Base-by-base conservation (phyloP, 2,888 invertebrate species). In the Rosalia funebris region DNA sequence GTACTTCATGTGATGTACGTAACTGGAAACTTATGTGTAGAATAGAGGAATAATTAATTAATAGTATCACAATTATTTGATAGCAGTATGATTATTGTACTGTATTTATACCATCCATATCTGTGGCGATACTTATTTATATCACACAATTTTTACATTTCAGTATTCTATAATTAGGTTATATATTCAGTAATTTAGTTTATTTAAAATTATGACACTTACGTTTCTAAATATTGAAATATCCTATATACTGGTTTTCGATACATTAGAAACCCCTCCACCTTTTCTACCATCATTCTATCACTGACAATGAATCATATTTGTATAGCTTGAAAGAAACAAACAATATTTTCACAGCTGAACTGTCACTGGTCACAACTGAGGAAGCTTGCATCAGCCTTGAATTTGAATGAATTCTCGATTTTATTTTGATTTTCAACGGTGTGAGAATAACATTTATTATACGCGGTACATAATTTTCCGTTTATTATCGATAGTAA, bases 161-260 rank as follows among this genome's bases (percentile, higher is more conserved):
- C n/a, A n/a, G n/a, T n/a, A n/a, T n/a, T n/a, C n/a, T n/a, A n/a
- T n/a, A n/a, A n/a, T n/a, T n/a, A n/a, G n/a, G n/a, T n/a, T n/a
- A n/a, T n/a, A n/a, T n/a, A n/a, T n/a, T n/a, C n/a, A n/a, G n/a
- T n/a, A n/a, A n/a, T n/a, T n/a, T n/a, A n/a, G n/a, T n/a, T n/a
- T n/a, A n/a, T n/a, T n/a, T n/a, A n/a, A n/a, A n/a, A n/a, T n/a
- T n/a, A n/a, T n/a, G 7, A 25, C 12, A 90, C 91, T 91, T 84
- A 91, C 91, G 91, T 90, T 84, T 91, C 91, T 81, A 91, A 86
- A 84, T 91, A 91, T 85, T 91, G 91, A 85, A 91, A 91, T 79
- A 90, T 90, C 84, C 90, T 86, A 84, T 91, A 91, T 70, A 90
- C 90, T 80, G 91, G 91, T 81, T 90, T 89, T 79, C 90, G 87